These are phyloP conservation scores for Nylanderia fulva DNA, from an alignment of 1,140 invertebrate species.

Conservation along the genomic window DNA sequence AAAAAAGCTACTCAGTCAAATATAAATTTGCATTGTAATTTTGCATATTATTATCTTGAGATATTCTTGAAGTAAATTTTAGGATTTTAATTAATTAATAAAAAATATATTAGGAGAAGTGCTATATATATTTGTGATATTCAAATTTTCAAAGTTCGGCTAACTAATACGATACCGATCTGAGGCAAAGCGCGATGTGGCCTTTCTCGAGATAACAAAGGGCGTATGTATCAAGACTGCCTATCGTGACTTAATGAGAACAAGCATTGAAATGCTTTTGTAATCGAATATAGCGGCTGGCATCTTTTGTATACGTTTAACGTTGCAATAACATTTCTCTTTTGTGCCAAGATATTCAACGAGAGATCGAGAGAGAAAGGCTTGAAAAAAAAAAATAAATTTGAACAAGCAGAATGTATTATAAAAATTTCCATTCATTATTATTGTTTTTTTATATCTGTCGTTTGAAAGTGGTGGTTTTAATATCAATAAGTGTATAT, in stretches of 20 bases:
- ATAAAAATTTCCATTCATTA: neutral
- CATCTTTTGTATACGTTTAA: conserved; percentile 52
- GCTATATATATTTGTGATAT: conserved; percentile 19
- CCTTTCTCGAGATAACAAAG: conserved; percentile 17
- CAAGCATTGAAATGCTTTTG: conserved; percentile 57
- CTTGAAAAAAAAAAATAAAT: neutral
- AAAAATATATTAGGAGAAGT: neutral
- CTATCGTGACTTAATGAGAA: conserved; percentile 56
- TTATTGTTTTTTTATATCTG: neutral
- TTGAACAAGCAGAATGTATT: neutral
- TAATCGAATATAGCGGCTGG: conserved; percentile 41
- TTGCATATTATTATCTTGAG: no score
- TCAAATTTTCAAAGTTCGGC: conserved; percentile 40
- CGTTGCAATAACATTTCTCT: conserved; percentile 33
- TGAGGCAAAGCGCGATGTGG: neutral
- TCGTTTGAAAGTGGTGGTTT: neutral
- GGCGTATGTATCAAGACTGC: conserved; percentile 1
- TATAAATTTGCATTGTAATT: no score
- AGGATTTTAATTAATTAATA: no score
- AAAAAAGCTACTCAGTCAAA: no score
- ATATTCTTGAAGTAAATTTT: no score
- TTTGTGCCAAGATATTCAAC: neutral
- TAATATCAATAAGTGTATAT: neutral
- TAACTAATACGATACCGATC: conserved; percentile 29
- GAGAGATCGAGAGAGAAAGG: neutral